These are phyloP conservation scores for Hanleya hanleyi DNA, from an alignment of 2,888 invertebrate species.

Conservation along the genomic window DNA sequence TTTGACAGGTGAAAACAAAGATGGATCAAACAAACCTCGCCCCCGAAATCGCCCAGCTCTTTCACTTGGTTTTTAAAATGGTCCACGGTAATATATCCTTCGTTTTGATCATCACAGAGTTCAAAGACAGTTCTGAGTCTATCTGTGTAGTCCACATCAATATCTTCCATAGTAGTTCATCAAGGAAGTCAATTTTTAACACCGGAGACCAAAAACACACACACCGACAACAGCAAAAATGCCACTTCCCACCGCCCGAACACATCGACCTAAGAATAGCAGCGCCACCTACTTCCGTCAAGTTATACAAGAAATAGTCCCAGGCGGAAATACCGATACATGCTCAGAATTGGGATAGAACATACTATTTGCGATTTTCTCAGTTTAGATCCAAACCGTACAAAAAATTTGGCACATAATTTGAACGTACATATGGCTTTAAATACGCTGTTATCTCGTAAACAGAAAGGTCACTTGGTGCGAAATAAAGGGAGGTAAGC, in stretches of 20 bases:
- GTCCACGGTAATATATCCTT: constrained; percentile 67
- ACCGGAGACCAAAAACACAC: neutral
- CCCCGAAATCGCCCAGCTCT: constrained; percentile 66
- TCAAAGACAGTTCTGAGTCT: constrained; percentile 66
- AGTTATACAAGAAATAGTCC: no score
- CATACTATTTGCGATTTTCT: no score
- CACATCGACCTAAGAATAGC: no score
- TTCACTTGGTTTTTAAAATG: constrained; percentile 63
- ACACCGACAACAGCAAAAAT: neutral
- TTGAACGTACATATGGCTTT: no score
- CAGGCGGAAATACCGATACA: no score
- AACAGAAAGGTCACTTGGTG: no score
- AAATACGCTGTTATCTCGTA: no score
- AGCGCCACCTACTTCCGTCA: neutral
- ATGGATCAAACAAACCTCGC: constrained; percentile 23
- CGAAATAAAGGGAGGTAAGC: no score
- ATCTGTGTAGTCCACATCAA: constrained; percentile 42
- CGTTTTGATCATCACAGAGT: constrained; percentile 66
- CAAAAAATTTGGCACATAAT: no score
- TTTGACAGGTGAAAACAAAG: no score
- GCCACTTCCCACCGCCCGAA: neutral
- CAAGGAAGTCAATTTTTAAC: neutral
- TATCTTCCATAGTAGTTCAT: constrained; percentile 43
- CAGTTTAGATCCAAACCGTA: no score
- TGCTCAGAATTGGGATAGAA: no score